phyloP scores from a whole-genome alignment of 2,888 invertebrate species.

The Creontiades dilutus region DNA sequence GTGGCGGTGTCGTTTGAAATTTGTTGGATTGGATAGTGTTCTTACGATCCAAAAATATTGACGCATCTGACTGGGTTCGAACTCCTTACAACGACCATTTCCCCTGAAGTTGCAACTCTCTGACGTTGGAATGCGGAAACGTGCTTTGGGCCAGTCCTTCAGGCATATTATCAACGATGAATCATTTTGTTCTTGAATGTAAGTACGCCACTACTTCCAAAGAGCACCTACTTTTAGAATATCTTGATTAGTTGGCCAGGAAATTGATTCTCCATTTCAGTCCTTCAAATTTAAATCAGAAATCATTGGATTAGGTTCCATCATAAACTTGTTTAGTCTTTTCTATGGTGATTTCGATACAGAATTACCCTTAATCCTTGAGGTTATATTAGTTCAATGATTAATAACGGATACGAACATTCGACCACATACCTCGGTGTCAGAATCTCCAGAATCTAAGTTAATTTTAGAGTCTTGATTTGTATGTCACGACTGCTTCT shows the following conservation, averaged over 20 bases:
- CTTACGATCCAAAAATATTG: too few species aligned
- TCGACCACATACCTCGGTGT: not conserved
- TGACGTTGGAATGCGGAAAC: not conserved
- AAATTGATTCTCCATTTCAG: not conserved
- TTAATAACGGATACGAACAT: not conserved
- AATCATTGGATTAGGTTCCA: not conserved
- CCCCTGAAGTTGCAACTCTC: too few species aligned
- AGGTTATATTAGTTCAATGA: not conserved
- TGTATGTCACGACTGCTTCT: not conserved
- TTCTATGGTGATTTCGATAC: not conserved
- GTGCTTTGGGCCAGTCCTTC: not conserved
- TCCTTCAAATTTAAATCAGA: not conserved
- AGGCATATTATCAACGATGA: not conserved
- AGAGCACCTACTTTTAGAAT: not conserved
- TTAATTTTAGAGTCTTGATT: not conserved
- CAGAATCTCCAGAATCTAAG: not conserved
- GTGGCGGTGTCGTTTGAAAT: too few species aligned
- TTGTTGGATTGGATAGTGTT: too few species aligned
- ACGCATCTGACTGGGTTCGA: too few species aligned
- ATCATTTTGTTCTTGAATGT: conserved; percentile 25
- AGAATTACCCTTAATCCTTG: not conserved
- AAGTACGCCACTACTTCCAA: conserved; percentile 54
- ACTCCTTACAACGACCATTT: too few species aligned
- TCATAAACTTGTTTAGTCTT: not conserved
- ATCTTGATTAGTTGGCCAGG: not conserved